These are phyloP conservation scores for Neotragus pygmaeus DNA, from an alignment of 2,113 vertebrate genomes.

Conservation along the genomic window DNA sequence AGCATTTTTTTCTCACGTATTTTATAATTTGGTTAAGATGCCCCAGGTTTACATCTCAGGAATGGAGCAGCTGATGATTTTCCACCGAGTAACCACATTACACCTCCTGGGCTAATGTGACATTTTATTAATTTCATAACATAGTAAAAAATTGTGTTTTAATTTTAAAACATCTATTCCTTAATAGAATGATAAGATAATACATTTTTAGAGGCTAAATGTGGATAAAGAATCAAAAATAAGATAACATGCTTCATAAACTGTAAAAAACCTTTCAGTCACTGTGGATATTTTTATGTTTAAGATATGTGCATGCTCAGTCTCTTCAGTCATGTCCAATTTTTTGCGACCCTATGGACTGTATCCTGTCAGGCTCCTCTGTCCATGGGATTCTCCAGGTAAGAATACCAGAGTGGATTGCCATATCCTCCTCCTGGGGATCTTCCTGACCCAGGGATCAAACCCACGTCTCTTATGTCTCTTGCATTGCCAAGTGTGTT, in stretches of 20 bases:
- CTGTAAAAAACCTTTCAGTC: background rate
- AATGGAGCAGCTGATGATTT: constrained; percentile 11
- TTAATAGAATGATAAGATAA: background rate
- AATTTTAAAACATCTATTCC: background rate
- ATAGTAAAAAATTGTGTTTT: background rate
- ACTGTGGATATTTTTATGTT: background rate
- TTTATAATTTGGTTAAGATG: background rate
- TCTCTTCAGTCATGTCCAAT: background rate
- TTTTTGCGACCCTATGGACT: background rate
- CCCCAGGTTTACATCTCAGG: background rate
- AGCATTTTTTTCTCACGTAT: background rate
- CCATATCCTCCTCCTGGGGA: background rate
- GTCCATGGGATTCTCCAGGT: background rate
- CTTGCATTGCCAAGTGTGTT: background rate
- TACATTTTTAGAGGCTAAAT: background rate
- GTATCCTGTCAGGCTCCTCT: background rate
- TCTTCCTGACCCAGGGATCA: background rate
- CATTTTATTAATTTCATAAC: background rate
- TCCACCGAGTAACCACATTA: background rate
- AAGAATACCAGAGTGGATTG: background rate
- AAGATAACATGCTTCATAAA: background rate
- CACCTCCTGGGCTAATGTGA: background rate
- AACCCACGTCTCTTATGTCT: background rate
- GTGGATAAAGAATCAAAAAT: background rate
- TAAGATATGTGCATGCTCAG: background rate